phyloP scores from a whole-genome alignment of 2,113 vertebrate genomes.

The Chaenocephalus aceratus region DNA sequence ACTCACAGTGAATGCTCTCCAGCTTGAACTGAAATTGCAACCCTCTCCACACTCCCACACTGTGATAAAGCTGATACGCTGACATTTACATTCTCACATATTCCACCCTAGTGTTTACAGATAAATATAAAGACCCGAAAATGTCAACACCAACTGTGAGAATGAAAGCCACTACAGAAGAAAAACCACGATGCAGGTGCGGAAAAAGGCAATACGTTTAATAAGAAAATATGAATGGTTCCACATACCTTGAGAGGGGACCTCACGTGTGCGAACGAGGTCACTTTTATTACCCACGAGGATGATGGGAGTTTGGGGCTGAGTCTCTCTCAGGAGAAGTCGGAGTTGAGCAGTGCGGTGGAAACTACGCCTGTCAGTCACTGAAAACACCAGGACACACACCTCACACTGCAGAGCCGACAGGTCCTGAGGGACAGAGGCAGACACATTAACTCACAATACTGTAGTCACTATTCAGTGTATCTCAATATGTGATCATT shows the following conservation, averaged over 20 bases:
- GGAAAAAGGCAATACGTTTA: background rate
- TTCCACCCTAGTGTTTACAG: conserved; percentile 52
- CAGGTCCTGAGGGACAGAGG: conserved; percentile 79
- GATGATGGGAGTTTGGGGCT: conserved; percentile 91
- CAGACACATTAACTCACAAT: background rate
- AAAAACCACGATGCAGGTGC: background rate
- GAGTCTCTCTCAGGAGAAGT: conserved; percentile 88
- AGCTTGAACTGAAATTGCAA: conserved; percentile 33
- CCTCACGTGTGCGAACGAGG: conserved; percentile 89
- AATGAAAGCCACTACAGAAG: background rate
- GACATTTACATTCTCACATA: conserved; percentile 49
- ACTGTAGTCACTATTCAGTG: background rate
- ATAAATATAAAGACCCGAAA: conserved; percentile 34
- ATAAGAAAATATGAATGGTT: background rate
- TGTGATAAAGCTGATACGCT: conserved; percentile 38
- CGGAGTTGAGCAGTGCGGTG: conserved; percentile 88
- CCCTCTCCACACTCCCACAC: conserved; percentile 63
- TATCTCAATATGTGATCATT: background rate
- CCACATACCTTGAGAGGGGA: conserved; percentile 85
- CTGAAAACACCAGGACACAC: conserved; percentile 91
- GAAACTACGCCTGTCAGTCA: conserved; percentile 91
- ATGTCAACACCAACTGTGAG: conserved; percentile 26
- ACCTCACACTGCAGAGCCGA: conserved; percentile 89
- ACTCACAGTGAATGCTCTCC: conserved; percentile 26
- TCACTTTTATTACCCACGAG: conserved; percentile 93